A percentile compares a stretch with the other conserved stretches of the same genome.
phyloP scores from a whole-genome alignment of 2,888 invertebrate species.

The Drosophila fungiperda region DNA sequence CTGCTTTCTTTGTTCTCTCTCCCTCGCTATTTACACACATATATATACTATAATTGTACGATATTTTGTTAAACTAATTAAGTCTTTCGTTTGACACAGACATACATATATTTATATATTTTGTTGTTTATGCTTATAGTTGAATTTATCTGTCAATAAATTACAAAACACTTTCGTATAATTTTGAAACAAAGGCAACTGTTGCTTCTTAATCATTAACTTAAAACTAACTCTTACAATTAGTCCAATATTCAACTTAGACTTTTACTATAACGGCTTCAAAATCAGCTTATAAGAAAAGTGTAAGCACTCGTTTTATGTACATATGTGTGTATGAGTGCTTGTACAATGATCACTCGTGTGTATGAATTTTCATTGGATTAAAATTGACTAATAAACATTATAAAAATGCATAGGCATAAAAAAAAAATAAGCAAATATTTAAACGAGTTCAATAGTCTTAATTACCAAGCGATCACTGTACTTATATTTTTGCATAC shows the following conservation, averaged over 20 bases:
- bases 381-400: not conserved
- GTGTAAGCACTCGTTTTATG: slow-evolving; percentile 1
- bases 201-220: slow-evolving; percentile 9
- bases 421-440: not conserved
- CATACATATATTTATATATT: slow-evolving; percentile 32
- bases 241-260: slow-evolving; percentile 2
- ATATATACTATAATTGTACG: slow-evolving; percentile 14
- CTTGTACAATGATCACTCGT: not conserved
- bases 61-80: slow-evolving; percentile 51
- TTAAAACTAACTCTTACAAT: slow-evolving; percentile 1
- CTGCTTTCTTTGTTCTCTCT: slow-evolving; percentile 26
- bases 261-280: not conserved
- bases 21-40: slow-evolving; percentile 42
- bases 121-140: slow-evolving; percentile 36
- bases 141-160: slow-evolving; percentile 13
- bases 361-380: not conserved
- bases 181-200: slow-evolving; percentile 18
- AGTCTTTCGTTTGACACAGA: slow-evolving; percentile 63
- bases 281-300: not conserved
- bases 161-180: slow-evolving; percentile 12
- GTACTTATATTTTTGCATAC: slow-evolving; percentile 16
- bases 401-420: not conserved
- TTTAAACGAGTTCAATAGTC: not conserved
- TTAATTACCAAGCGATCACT: slow-evolving; percentile 1
- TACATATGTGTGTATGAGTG: slow-evolving; percentile 4